Evolutionary conservation across 53 echinoderm and acorn worm genomes (phyloP).

Genomic region (Astropecten irregularis): DNA sequence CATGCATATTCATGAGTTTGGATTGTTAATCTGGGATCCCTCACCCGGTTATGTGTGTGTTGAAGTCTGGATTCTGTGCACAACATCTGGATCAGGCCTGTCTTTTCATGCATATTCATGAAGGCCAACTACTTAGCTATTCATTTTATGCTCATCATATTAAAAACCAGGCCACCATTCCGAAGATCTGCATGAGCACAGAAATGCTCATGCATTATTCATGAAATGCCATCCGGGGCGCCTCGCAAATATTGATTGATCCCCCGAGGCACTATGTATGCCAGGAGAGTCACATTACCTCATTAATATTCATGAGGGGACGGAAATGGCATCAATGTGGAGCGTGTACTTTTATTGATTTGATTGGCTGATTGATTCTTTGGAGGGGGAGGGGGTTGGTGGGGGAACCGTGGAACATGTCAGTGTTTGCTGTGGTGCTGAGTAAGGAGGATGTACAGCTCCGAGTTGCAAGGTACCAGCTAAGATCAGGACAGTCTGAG

Average conservation of each 20-base stretch:
- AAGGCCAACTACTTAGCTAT: background rate
- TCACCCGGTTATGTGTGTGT: no score
- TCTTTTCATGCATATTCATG: slow-evolving; percentile 2
- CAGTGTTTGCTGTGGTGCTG: slow-evolving; percentile 48
- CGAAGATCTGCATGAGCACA: no score
- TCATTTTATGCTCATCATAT: background rate
- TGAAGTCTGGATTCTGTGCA: no score
- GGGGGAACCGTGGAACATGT: no score
- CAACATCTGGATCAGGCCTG: no score
- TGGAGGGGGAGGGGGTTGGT: no score
- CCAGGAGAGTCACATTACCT: no score
- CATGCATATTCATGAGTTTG: no score
- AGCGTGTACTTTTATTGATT: background rate
- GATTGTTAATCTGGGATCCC: no score
- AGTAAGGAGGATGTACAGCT: slow-evolving; percentile 16
- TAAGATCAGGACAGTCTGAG: background rate
- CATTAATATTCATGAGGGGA: slow-evolving; percentile 37
- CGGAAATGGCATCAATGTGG: background rate
- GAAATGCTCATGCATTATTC: slow-evolving; percentile 16
- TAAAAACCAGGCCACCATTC: background rate
- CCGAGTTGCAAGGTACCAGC: slow-evolving; percentile 38
- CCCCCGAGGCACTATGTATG: background rate
- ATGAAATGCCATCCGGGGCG: background rate
- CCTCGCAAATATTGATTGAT: background rate
- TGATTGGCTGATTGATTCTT: background rate